Percentiles rank a stretch among this genome's conserved stretches.
Evolutionary conservation across 2,113 vertebrate species (phyloP).

Genomic region (Steatornis caripensis): DNA sequence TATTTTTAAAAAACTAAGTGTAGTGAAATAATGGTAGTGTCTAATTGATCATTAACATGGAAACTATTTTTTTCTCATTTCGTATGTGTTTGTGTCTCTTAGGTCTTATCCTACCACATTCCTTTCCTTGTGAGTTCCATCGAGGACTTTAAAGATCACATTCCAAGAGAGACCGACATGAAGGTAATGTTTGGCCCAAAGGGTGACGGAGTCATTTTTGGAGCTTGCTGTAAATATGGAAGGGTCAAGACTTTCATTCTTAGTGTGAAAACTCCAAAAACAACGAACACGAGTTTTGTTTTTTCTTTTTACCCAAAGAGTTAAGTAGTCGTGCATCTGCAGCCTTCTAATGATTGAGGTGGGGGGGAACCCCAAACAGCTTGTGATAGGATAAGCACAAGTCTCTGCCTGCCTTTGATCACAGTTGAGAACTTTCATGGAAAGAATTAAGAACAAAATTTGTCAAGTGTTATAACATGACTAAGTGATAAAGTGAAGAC

Average conservation of each 20-base stretch:
- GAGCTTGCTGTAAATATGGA: background rate
- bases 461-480: background rate
- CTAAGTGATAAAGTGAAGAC: background rate
- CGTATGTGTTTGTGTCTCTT: background rate
- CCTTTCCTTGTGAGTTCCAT: slow-evolving; percentile 98
- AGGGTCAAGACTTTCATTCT: background rate
- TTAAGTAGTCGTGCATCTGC: background rate
- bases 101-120: slow-evolving; percentile 98
- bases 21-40: background rate
- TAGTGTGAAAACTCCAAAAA: background rate
- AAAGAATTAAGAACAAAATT: background rate
- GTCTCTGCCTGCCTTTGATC: background rate
- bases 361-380: too few species aligned
- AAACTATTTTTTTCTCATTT: background rate
- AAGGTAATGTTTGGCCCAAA: slow-evolving; percentile 78
- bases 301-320: background rate
- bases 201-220: background rate
- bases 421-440: background rate
- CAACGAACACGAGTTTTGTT: background rate
- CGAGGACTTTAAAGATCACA: slow-evolving; percentile 98
- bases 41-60: background rate
- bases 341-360: background rate
- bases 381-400: background rate
- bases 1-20: background rate
- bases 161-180: slow-evolving; percentile 99